Conservation (phyloP, 2,888 invertebrate species). For the Philhelius pedissequus region DNA sequence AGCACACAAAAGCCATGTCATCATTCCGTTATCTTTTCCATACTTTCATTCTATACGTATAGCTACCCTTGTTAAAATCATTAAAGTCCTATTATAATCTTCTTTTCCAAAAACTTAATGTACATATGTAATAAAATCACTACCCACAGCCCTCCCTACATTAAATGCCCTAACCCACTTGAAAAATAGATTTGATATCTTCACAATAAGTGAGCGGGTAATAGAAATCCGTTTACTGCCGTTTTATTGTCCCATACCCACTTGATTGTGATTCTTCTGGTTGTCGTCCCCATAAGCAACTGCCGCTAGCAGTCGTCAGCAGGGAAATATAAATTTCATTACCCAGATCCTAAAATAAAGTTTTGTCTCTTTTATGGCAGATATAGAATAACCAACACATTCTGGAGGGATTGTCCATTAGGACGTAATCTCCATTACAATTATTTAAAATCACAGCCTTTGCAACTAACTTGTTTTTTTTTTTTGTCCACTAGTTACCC, state of each 20-base stretch:
- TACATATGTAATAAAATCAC: conserved; percentile 25
- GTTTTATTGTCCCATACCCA: conserved; percentile 26
- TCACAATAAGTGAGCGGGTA: conserved; percentile 45
- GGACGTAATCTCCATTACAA: conserved; percentile 53
- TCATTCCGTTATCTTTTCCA: not conserved
- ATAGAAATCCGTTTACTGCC: conserved; percentile 56
- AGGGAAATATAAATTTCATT: conserved; percentile 27
- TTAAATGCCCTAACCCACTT: not conserved
- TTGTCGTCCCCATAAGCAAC: not conserved
- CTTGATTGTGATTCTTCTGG: no score
- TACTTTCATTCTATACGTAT: conserved; percentile 3
- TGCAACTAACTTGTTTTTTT: not conserved
- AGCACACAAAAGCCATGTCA: not conserved
- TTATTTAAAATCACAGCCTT: conserved; percentile 55
- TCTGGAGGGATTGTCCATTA: conserved; percentile 15
- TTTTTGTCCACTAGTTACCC: not conserved
- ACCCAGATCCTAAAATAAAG: conserved; percentile 36
- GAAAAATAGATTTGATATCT: conserved; percentile 41
- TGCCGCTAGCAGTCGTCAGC: not conserved
- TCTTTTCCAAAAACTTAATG: conserved; percentile 43
- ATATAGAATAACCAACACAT: not conserved
- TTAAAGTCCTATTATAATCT: conserved; percentile 17
- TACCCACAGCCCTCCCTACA: not conserved
- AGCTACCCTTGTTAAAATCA: not conserved
- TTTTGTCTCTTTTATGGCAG: conserved; percentile 25